Base-by-base conservation (phyloP, 2,888 invertebrate genomes). In the Pseudanteris insignis region DNA sequence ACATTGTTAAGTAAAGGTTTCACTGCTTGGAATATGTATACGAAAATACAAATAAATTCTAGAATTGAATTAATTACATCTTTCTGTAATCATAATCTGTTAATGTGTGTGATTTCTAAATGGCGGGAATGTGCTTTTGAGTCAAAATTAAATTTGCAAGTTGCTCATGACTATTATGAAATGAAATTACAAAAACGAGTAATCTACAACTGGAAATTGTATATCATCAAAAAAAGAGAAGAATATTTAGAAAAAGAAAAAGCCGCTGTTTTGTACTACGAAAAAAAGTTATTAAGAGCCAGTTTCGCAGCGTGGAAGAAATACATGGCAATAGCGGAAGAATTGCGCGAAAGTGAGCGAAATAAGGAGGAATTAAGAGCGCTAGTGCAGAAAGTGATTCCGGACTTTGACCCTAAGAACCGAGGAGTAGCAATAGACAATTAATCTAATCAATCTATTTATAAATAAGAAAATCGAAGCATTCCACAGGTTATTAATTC, bases 141-240 rank as follows among this genome's bases (percentile, higher is more conserved):
- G 14, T 63, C 53, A n/a, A 70, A 53, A 5, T 80, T 85, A 63
- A 86, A 87, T 73, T 81, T 82, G 69, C 87, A 89, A 81, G 88
- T 89, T 1, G 90, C 91, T 2, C 84, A 85, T 47, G 91, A 91
- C 75, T 88, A 88, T 77, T 85, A 86, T 66, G 88, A 89, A 59
- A 81, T 88, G 48, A 86, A 84, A 65, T 70, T 86, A n/a, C 81
- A 82, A 33, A 84, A 85, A 38, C 70, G 81, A 29, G 81, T 81
- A 36, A 84, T 88, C 38, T 78, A 79, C 24, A 78, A 78, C 51
- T 86, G 88, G 81, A 75, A 80, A 1, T 74, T 78, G 32, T 81
- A 81, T 11, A 76, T 82, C 0, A 73, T 78, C 3, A 70, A 83
- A 13, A 70, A 82, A 25, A 84, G 81, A 67, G 74, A 82, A 34